Evolutionary conservation across 2,888 invertebrate species (phyloP), one percentile per base, ranked within the genome.

Genomic region (Dryocosmus kuriphilus): DNA sequence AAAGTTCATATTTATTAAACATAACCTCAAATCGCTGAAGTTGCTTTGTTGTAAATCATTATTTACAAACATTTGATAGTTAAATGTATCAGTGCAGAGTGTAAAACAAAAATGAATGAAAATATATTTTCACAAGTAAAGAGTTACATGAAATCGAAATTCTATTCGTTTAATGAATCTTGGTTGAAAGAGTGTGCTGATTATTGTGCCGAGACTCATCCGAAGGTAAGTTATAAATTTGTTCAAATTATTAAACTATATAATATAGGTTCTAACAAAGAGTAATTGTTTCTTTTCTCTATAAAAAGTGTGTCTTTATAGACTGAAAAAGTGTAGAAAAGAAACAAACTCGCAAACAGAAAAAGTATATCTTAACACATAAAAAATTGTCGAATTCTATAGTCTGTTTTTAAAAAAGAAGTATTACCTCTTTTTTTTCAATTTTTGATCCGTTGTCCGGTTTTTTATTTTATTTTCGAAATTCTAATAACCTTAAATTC

Each of bases 111-210:
- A n/a, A 30, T 71, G 71, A 19, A 51, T 51, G 51, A 71, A 51
- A n/a, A 51, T 51, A 46, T 71, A 51, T 71, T 71, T n/a, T 6
- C 14, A 11, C 71, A n/a, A 71, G 71, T 71, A 30, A 32, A 71
- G 11, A 9, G 19, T 51, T n/a, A 30, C 30, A 71, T 71, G 71
- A 32, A 11, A 51, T 71, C 71, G 0, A 24, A 71, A 5, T 27
- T 51, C 30, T 71, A 30, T 30, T 46, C 30, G 27, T 71, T 71
- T 51, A 71, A 71, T 30, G 71, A 51, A 51, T 30, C 71, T 30
- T 71, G 71, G 71, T 51, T 71, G n/a, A 51, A n/a, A 71, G 71
- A 30, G n/a, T 71, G 71, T 41, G 27, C 51, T 71, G 27, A 71
- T 5, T 71, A 71, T 51, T 71, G 71, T 30, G 16, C 30, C 11